Evolutionary conservation across 35 echinoderm and acorn worm genomes (phyloP).

Genomic region (Lytechinus pictus): DNA sequence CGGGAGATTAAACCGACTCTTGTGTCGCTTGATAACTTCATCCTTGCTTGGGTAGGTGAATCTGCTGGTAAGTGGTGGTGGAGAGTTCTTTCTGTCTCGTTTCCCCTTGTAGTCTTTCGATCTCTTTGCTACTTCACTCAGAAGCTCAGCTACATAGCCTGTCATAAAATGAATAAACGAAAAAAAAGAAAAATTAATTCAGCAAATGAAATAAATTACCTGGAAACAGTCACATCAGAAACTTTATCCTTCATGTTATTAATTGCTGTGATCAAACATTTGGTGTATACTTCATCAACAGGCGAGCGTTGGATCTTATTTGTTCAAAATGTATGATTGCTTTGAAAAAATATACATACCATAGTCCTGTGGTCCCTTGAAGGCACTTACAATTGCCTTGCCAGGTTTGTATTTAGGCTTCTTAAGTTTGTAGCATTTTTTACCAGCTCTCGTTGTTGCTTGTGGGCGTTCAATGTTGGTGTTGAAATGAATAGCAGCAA

Average conservation of each 20-base stretch:
- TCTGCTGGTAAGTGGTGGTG: background rate
- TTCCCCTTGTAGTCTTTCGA: background rate
- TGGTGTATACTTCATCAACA: background rate
- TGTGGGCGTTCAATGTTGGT: conserved; percentile 12
- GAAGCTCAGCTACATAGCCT: background rate
- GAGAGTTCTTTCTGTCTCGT: background rate
- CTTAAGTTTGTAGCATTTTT: conserved; percentile 16
- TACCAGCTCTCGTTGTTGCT: conserved; percentile 43
- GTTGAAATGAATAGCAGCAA: conserved; percentile 55
- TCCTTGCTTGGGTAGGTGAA: background rate
- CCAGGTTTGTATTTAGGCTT: conserved; percentile 50
- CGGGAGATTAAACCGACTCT: background rate
- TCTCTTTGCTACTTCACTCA: background rate
- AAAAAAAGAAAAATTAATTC: background rate
- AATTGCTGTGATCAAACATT: background rate
- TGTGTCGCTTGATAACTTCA: background rate
- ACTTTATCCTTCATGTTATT: background rate
- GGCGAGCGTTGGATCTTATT: too few species aligned
- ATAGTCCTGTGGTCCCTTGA: background rate
- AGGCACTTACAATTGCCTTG: background rate
- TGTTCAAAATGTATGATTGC: too few species aligned
- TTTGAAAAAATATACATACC: too few species aligned
- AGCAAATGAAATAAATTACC: background rate
- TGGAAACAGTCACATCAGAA: background rate
- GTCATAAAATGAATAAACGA: background rate